phyloP scores from a whole-genome alignment of 2,888 invertebrate species.

The Papilio protenor region DNA sequence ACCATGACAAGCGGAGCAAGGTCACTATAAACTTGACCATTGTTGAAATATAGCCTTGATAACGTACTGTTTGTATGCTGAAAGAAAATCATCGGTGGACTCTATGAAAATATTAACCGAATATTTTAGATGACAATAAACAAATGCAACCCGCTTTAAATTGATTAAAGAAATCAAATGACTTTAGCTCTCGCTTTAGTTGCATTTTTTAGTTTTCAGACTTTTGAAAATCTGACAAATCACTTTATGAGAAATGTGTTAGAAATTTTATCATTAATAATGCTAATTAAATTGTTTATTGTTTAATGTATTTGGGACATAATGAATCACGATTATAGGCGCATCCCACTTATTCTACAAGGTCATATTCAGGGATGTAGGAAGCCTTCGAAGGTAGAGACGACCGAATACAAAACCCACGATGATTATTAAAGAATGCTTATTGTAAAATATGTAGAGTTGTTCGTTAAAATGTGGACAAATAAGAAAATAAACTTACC shows the following conservation, averaged over 20 bases:
- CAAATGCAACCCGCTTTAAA: neutral
- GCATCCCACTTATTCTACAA: slow-evolving; percentile 1
- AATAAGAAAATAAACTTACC: slow-evolving; percentile 58
- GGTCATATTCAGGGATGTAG: neutral
- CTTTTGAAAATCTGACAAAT: neutral
- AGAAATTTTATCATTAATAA: too few relatives aligned
- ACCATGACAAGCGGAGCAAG: slow-evolving; percentile 41
- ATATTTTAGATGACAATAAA: neutral
- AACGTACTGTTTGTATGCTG: neutral
- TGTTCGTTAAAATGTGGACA: neutral
- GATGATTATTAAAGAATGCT: neutral
- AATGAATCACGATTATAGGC: neutral
- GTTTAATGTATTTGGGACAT: neutral
- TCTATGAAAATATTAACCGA: neutral
- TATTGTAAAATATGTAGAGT: neutral
- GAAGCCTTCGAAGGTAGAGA: neutral
- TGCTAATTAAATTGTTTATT: neutral
- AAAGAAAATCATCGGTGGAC: neutral
- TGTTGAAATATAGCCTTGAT: slow-evolving; percentile 33
- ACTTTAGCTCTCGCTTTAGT: neutral
- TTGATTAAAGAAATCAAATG: neutral
- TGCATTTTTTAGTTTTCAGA: neutral
- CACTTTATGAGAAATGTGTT: neutral
- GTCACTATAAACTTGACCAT: slow-evolving; percentile 35
- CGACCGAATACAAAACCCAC: neutral